Evolutionary conservation across 2,113 vertebrate species (phyloP), one percentile per base, ranked within the genome.

Genomic region (Sinocyclocheilus anshuiensis): DNA sequence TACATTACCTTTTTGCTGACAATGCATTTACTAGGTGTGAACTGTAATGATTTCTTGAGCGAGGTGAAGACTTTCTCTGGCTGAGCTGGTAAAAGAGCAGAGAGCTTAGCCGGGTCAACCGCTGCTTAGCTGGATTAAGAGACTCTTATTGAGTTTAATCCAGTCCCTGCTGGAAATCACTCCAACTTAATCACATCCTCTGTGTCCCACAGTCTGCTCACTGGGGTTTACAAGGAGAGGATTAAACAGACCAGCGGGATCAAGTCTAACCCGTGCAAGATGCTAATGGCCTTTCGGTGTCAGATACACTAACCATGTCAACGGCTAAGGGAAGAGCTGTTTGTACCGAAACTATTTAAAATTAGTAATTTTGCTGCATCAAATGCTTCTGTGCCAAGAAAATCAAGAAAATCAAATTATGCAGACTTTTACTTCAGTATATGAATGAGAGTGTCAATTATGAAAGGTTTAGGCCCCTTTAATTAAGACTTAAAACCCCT

Each of bases 131-230:
- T 61, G n/a, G 86, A 85, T 86, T 89, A 84, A 57, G 36, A 77
- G 78, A 82, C 72, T 87, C 53, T 87, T 90, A 72, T 77, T 85
- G 82, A 77, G 57, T 85, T 61, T 81, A 80, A 71, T 78, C 79
- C 77, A 75, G 53, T 83, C 45, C 74, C 85, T 82, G 84, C 65
- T 85, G 87, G 50, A 88, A 79, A 90, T 81, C 36, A 45, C 26
- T 61, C 2, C 13, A 36, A 65, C 75, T 85, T 89, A 89, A 91
- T 89, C 86, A 86, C 78, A 86, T 86, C 77, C 61, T 86, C 61
- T 48, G 24, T 36, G 77, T 63, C 45, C 36, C 13, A 50, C 12
- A 12, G 74, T 82, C 45, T 55, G 77, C 81, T 81, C 61, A 15
- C 55, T 42, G 16, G 71, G 57, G 39, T 75, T 80, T 86, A 86